These are phyloP conservation scores for Sciurus niger DNA, from an alignment of 2,113 vertebrate species.

Conservation along the genomic window DNA sequence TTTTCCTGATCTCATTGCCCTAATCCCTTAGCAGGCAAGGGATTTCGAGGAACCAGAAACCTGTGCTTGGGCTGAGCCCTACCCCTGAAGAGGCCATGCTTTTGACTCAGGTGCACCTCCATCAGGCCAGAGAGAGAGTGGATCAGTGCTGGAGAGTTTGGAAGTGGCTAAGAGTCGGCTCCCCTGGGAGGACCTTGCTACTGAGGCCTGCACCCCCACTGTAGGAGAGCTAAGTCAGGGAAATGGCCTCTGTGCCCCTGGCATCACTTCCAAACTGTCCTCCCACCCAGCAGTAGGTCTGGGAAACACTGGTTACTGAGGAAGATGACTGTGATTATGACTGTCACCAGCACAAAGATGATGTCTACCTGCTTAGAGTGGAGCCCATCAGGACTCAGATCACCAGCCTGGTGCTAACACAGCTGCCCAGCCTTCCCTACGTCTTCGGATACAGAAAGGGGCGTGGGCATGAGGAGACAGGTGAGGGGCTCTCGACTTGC, in stretches of 20 bases:
- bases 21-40: not conserved
- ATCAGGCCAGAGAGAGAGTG: not conserved
- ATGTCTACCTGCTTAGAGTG: not conserved
- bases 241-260: not conserved
- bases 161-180: not conserved
- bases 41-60: not conserved
- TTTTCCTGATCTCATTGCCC: not conserved
- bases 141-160: not conserved
- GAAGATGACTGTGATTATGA: not conserved
- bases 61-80: not conserved
- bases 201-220: not conserved
- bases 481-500: not conserved
- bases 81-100: not conserved
- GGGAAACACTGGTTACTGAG: not conserved
- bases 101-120: not conserved
- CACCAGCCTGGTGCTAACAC: not conserved
- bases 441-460: not conserved
- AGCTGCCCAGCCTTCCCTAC: not conserved
- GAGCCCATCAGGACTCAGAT: not conserved
- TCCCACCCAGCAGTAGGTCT: not conserved
- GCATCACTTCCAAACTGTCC: not conserved
- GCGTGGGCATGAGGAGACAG: not conserved
- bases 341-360: not conserved
- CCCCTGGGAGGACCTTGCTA: not conserved
- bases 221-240: not conserved